Evolutionary conservation across 2,113 vertebrate genomes (phyloP).

Genomic region (Tricholaema leucomelas): DNA sequence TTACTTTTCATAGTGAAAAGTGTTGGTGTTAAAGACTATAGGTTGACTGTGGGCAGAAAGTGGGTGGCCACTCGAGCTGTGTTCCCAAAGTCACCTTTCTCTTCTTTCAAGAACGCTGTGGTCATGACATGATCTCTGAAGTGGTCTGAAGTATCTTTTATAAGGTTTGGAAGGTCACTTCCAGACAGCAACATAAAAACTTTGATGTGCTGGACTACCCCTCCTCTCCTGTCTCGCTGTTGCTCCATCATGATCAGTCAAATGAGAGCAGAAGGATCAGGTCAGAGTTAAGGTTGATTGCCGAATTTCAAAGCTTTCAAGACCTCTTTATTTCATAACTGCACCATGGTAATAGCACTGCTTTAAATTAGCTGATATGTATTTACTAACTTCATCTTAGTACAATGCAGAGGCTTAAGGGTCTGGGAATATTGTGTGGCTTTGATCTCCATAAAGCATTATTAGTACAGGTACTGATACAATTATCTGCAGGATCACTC

Average conservation of each 20-base stretch:
- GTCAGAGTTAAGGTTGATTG: constrained; percentile 41
- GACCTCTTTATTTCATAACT: constrained; percentile 17
- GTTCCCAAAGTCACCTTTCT: not conserved
- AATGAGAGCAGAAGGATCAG: not conserved
- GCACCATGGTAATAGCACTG: constrained; percentile 10
- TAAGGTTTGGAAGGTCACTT: not conserved
- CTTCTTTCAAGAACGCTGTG: not conserved
- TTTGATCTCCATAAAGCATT: constrained; percentile 57
- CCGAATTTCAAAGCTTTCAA: constrained; percentile 56
- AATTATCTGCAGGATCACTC: constrained; percentile 45
- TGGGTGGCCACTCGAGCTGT: not conserved
- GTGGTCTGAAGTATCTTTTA: not conserved
- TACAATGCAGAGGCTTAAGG: not conserved
- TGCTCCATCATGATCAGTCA: not conserved
- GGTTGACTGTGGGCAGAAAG: not conserved
- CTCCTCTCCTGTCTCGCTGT: not conserved
- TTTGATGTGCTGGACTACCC: not conserved
- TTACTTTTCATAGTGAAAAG: not conserved
- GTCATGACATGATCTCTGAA: not conserved
- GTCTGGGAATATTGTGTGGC: constrained; percentile 1
- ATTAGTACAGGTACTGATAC: constrained; percentile 57
- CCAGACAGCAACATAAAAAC: not conserved
- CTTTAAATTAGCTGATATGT: constrained; percentile 42
- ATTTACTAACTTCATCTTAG: constrained; percentile 44
- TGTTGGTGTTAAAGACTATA: not conserved